phyloP scores from a whole-genome alignment of 2,797 vertebrate species.

The Myiothlypis chrysogaster region DNA sequence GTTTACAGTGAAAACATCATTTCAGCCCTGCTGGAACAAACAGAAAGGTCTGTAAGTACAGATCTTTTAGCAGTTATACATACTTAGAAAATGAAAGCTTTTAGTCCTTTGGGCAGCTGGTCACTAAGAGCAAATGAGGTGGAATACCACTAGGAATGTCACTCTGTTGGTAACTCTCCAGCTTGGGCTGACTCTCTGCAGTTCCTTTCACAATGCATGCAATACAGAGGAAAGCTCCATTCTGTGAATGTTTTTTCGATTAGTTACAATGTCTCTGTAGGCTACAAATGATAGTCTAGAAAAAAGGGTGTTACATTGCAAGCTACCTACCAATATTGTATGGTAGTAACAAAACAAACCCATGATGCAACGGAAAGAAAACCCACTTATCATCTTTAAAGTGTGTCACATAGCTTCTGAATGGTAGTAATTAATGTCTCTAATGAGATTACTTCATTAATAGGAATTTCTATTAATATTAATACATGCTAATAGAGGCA shows the following conservation, averaged over 20 bases:
- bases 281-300: background rate
- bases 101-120: background rate
- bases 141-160: background rate
- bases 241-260: background rate
- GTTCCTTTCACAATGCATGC: background rate
- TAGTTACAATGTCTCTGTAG: background rate
- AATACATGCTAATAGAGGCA: background rate
- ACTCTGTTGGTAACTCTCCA: background rate
- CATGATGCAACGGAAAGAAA: slow-evolving; percentile 22
- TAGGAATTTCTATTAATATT: slow-evolving; percentile 22
- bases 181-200: background rate
- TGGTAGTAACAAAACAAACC: background rate
- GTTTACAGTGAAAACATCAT: background rate
- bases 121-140: background rate
- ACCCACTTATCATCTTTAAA: background rate
- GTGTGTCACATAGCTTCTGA: background rate
- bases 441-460: slow-evolving; percentile 5
- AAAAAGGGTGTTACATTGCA: background rate
- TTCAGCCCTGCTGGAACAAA: background rate
- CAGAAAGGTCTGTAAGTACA: background rate
- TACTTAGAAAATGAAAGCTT: background rate
- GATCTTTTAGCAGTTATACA: background rate
- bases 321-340: background rate
- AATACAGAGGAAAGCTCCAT: background rate
- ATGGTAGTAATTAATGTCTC: background rate